phyloP scores from a whole-genome alignment of 1,140 invertebrate genomes.

The Ganaspis sp. region DNA sequence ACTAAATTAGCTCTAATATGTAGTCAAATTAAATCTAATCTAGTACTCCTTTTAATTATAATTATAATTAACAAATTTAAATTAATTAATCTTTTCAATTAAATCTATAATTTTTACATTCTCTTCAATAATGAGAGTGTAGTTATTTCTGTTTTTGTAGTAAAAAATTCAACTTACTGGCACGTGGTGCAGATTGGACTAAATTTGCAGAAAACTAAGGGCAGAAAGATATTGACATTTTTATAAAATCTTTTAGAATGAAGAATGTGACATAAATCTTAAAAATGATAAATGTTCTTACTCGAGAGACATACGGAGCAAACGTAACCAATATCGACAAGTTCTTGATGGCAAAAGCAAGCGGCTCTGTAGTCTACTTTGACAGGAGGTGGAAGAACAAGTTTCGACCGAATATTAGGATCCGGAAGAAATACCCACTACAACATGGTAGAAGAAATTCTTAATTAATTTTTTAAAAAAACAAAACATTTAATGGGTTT shows the following conservation, averaged over 20 bases:
- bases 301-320: constrained; percentile 98
- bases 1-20: too few relatives aligned
- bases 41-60: constrained; percentile 27
- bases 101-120: not conserved
- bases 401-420: constrained; percentile 84
- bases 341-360: constrained; percentile 98
- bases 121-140: too few relatives aligned
- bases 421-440: constrained; percentile 97
- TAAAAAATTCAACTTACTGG: constrained; percentile 83
- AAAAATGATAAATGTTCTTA: constrained; percentile 78
- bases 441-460: constrained; percentile 58
- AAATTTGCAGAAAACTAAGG: constrained; percentile 97
- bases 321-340: constrained; percentile 97
- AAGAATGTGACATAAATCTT: constrained; percentile 36
- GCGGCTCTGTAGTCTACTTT: constrained; percentile 97
- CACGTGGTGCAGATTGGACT: constrained; percentile 98
- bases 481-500: too few relatives aligned
- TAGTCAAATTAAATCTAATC: too few relatives aligned
- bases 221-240: constrained; percentile 62
- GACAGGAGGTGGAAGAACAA: constrained; percentile 91
- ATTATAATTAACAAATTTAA: constrained; percentile 57
- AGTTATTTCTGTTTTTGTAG: too few relatives aligned
- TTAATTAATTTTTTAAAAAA: not conserved
- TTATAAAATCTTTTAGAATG: constrained; percentile 54
- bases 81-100: constrained; percentile 31